Percentiles rank a stretch among this genome's conserved stretches.
Evolutionary conservation across 2,888 invertebrate species (phyloP).

Genomic region (Eilema griseolum): DNA sequence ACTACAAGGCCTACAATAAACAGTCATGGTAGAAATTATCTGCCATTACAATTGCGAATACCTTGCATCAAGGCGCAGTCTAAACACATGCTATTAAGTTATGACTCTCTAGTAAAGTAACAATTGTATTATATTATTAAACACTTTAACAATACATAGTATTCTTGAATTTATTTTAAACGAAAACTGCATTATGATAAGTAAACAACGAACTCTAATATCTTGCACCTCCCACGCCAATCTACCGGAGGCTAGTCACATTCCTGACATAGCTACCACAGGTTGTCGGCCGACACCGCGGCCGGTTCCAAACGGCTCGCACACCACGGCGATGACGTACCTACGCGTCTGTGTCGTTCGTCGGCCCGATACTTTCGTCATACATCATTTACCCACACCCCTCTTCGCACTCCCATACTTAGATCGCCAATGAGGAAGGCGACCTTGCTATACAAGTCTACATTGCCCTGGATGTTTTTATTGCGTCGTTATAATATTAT

Average conservation of each 20-base stretch:
- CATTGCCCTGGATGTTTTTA: slow-evolving; percentile 41
- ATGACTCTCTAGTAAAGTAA: background rate
- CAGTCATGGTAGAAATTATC: slow-evolving; percentile 30
- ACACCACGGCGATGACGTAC: slow-evolving; percentile 71
- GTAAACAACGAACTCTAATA: slow-evolving; percentile 64
- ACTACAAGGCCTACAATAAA: slow-evolving; percentile 41
- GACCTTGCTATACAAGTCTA: slow-evolving; percentile 50
- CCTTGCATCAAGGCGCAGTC: background rate
- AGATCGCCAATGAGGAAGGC: slow-evolving; percentile 46
- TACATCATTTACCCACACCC: slow-evolving; percentile 51
- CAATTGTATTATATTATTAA: background rate
- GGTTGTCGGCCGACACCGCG: slow-evolving; percentile 79
- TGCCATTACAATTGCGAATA: slow-evolving; percentile 17
- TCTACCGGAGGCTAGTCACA: slow-evolving; percentile 77
- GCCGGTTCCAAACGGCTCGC: slow-evolving; percentile 78
- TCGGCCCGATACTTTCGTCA: slow-evolving; percentile 59
- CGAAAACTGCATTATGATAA: slow-evolving; percentile 64
- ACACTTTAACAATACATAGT: background rate
- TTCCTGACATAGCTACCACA: slow-evolving; percentile 80
- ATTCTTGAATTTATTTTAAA: background rate
- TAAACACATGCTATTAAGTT: background rate
- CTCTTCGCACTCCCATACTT: slow-evolving; percentile 36
- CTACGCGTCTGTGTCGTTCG: slow-evolving; percentile 65
- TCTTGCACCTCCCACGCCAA: slow-evolving; percentile 79
- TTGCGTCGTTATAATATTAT: slow-evolving; percentile 56